Evolutionary conservation across 2,797 vertebrate species (phyloP).

Genomic region (Microctenopoma stevenorrisi): DNA sequence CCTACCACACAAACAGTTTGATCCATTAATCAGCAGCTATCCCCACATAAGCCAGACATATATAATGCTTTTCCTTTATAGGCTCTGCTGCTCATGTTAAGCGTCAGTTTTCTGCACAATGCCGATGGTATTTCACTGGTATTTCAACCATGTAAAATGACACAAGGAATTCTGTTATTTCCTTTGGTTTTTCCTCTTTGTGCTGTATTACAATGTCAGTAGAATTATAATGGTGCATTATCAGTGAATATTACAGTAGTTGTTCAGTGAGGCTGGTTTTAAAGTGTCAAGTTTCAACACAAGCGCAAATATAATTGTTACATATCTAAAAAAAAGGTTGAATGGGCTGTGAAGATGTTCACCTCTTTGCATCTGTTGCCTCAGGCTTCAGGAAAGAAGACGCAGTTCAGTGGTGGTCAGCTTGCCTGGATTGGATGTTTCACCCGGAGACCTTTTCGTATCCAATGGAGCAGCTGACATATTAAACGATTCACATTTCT

Average conservation of each 20-base stretch:
- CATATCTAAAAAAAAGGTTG: background rate
- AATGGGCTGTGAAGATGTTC: background rate
- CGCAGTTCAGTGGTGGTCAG: conserved; percentile 90
- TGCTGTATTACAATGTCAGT: conserved; percentile 5
- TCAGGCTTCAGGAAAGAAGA: conserved; percentile 83
- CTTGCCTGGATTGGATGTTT: conserved; percentile 87
- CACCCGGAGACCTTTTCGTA: conserved; percentile 91
- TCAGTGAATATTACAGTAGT: background rate
- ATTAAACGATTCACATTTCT: conserved; percentile 79
- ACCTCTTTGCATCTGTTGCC: conserved; percentile 25
- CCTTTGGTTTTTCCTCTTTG: conserved; percentile 38
- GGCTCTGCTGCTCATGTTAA: conserved; percentile 46
- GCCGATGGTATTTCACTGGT: conserved; percentile 62
- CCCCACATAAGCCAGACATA: conserved; percentile 36
- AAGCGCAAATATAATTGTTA: background rate
- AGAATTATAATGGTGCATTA: conserved; percentile 1
- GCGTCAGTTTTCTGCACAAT: conserved; percentile 48
- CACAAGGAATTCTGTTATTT: conserved; percentile 76
- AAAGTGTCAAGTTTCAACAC: background rate
- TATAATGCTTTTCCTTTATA: conserved; percentile 46
- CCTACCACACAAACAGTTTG: conserved; percentile 40
- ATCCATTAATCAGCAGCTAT: conserved; percentile 56
- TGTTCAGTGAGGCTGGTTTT: conserved; percentile 10
- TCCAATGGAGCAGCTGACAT: conserved; percentile 85
- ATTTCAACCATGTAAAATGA: conserved; percentile 66